Evolutionary conservation across 2,888 invertebrate species (phyloP).

Genomic region (Ypsolopha sequella): DNA sequence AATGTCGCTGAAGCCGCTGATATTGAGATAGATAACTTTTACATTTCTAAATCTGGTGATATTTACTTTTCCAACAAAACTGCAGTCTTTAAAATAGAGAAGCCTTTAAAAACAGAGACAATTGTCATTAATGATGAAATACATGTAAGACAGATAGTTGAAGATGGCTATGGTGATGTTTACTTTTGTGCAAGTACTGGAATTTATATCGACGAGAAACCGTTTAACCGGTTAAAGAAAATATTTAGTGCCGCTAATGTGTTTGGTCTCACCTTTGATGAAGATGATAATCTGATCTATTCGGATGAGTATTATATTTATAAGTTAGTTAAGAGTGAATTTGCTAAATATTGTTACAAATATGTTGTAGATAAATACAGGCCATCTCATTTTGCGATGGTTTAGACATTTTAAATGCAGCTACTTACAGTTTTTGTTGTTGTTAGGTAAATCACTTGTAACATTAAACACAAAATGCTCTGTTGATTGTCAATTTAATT

Average conservation of each 20-base stretch:
- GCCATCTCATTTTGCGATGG: no score
- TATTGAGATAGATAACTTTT: constrained; percentile 46
- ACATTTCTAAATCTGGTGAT: constrained; percentile 32
- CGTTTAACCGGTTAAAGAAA: constrained; percentile 28
- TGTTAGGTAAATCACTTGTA: no score
- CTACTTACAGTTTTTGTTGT: no score
- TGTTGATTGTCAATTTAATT: no score
- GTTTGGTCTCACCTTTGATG: constrained; percentile 47
- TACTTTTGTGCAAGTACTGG: constrained; percentile 41
- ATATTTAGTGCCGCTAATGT: constrained; percentile 32
- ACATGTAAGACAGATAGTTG: constrained; percentile 35
- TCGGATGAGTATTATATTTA: constrained; percentile 40
- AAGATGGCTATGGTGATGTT: constrained; percentile 45
- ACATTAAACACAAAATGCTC: no score
- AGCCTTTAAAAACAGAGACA: constrained; percentile 14
- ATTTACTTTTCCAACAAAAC: constrained; percentile 50
- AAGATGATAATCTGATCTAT: constrained; percentile 38
- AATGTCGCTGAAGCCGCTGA: constrained; percentile 35
- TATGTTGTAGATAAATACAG: no score
- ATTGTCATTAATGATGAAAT: constrained; percentile 34
- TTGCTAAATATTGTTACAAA: background rate
- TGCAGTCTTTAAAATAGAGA: constrained; percentile 47
- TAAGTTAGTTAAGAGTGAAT: constrained; percentile 28
- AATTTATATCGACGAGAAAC: constrained; percentile 44
- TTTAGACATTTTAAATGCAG: no score